Evolutionary conservation across 37 sponge, comb jelly and placozoan genomes (phyloP), one percentile per base, ranked within the genome.

Genomic region (Diacarnus erythraeanus): DNA sequence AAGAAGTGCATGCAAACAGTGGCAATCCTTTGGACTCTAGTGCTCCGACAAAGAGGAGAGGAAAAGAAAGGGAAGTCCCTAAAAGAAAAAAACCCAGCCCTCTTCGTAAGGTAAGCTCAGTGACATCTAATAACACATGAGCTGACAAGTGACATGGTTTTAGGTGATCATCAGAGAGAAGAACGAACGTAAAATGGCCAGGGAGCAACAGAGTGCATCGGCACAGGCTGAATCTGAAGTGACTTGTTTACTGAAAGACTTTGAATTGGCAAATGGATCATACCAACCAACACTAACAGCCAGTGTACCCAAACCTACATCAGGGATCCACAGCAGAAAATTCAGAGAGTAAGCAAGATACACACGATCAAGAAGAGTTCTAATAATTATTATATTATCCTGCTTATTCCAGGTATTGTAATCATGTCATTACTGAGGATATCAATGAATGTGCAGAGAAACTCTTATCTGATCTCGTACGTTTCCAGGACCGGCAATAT

Each of bases 41-140:
- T 72, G 99, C 96, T 0, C 96, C 99, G 12, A 38, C 58, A 17
- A 44, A 67, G 42, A 75, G 84, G 33, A 77, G 96, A 30, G 99
- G 99, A 27, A 98, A 98, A 74, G 96, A 98, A 71, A 86, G 96
- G 37, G 97, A 96, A 38, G 58, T 63, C 37, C 91, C 94, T 5
- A 93, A 93, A 71, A 83, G 80, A 59, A 93, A 91, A 77, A 90
- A 86, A 65, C 99, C 94, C 0, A 86, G 76, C 42, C 69, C 89
- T 69, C 69, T 98, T 57, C 91, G 92, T 41, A 84, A 84, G 78
- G 88, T 95, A n/a, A 37, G 75, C 38, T 9, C 56, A 47, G 10
- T 47, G 51, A 47, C 51, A 15, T 12, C 12, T 12, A 6, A 47
- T 47, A 12, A 47, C 6, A 47, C 12, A 12, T 15, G 51, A 47